These are phyloP conservation scores for Polyodon spathula DNA, from an alignment of 2,113 vertebrate species.

Conservation along the genomic window DNA sequence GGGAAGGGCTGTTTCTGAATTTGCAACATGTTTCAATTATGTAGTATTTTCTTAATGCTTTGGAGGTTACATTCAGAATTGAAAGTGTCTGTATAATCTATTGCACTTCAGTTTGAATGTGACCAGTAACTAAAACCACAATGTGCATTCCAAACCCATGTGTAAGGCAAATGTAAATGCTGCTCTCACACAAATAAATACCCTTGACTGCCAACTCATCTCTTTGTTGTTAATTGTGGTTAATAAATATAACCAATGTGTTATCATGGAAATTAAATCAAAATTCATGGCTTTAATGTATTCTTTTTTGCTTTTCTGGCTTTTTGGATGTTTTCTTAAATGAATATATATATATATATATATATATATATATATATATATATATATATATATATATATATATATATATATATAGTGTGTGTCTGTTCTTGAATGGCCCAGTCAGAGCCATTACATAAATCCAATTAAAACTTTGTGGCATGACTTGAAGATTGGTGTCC, in stretches of 20 bases:
- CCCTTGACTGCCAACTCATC: constrained; percentile 15
- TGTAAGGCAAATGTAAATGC: constrained; percentile 13
- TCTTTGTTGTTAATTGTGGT: constrained; percentile 25
- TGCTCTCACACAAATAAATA: neutral
- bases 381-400: too few relatives aligned
- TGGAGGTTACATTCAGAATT: constrained; percentile 5
- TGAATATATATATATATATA: neutral
- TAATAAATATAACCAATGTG: constrained; percentile 26
- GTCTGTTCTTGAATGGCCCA: too few relatives aligned
- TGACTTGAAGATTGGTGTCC: too few relatives aligned
- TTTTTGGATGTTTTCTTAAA: neutral
- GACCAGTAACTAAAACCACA: constrained; percentile 19
- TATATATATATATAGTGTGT: too few relatives aligned
- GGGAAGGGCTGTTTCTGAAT: neutral
- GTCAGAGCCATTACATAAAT: too few relatives aligned
- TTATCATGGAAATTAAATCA: constrained; percentile 1
- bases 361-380: too few relatives aligned
- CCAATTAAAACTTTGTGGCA: too few relatives aligned
- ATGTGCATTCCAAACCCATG: constrained; percentile 23
- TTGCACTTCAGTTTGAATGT: constrained; percentile 18
- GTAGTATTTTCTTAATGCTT: neutral
- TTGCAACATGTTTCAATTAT: neutral
- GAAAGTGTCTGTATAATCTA: constrained; percentile 4
- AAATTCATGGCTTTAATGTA: neutral
- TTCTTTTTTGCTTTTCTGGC: neutral